Percentiles rank a stretch among this genome's conserved stretches.
These are phyloP conservation scores for Schizaphis graminum DNA, from an alignment of 2,888 invertebrate genomes.

Conservation along the genomic window DNA sequence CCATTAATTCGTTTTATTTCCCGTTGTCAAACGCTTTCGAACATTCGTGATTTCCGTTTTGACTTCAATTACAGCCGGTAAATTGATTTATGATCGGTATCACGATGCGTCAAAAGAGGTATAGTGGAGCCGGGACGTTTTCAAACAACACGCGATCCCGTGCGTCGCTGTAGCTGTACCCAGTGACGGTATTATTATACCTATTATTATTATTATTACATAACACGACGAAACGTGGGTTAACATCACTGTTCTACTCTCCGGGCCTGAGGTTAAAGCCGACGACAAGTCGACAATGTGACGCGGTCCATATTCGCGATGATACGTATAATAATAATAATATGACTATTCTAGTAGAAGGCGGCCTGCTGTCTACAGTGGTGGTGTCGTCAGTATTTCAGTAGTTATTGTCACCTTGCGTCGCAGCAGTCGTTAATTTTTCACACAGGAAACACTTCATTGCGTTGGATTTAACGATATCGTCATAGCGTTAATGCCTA, in stretches of 20 bases:
- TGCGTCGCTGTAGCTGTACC: not conserved
- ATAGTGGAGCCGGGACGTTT: not conserved
- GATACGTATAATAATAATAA: not conserved
- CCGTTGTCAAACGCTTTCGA: not conserved
- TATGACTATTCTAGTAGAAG: not conserved
- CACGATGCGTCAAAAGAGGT: not conserved
- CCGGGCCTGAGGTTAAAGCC: not conserved
- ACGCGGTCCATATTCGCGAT: not conserved
- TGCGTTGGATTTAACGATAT: not conserved
- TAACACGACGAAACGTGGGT: not conserved
- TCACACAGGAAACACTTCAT: not conserved
- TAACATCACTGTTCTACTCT: not conserved
- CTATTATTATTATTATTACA: not conserved
- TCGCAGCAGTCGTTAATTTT: not conserved
- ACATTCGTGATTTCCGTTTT: not conserved
- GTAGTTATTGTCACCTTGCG: not conserved
- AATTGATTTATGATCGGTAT: not conserved
- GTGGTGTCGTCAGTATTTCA: not conserved
- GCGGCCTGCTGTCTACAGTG: not conserved
- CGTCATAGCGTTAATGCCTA: not conserved
- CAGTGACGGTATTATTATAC: not conserved
- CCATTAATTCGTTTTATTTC: conserved; percentile 1
- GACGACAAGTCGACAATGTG: not conserved
- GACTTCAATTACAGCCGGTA: not conserved
- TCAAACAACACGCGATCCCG: not conserved